phyloP scores from a whole-genome alignment of 2,113 vertebrate species.

The Grantiella picta region DNA sequence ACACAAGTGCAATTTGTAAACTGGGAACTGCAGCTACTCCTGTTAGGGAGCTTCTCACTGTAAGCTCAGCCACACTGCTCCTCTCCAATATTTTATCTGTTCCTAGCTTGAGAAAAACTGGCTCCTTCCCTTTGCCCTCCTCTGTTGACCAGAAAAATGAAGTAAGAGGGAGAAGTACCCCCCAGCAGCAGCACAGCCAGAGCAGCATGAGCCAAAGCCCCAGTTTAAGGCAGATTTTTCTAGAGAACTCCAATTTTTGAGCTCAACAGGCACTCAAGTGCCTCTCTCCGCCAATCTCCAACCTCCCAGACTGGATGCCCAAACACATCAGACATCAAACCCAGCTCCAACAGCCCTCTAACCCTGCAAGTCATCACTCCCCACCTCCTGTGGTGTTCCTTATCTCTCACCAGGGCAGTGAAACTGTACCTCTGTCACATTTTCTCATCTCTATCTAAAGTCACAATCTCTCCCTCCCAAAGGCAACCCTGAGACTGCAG shows the following conservation, averaged over 20 bases:
- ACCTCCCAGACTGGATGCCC: background rate
- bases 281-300: background rate
- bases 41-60: background rate
- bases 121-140: background rate
- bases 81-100: background rate
- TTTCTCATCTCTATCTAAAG: background rate
- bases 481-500: background rate
- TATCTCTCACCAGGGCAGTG: fast-evolving
- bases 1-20: background rate
- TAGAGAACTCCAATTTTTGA: fast-evolving
- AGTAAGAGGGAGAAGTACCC: background rate
- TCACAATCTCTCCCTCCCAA: background rate
- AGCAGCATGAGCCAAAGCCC: background rate
- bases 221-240: background rate
- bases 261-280: background rate
- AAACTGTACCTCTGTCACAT: background rate
- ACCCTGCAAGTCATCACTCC: background rate
- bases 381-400: fast-evolving
- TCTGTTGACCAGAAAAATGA: background rate
- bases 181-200: background rate
- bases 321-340: background rate
- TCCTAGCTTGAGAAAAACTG: background rate
- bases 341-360: background rate
- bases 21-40: background rate
- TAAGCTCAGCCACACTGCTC: background rate